phyloP scores from a whole-genome alignment of 2,797 vertebrate genomes.

The Scomberomorus guttatus region DNA sequence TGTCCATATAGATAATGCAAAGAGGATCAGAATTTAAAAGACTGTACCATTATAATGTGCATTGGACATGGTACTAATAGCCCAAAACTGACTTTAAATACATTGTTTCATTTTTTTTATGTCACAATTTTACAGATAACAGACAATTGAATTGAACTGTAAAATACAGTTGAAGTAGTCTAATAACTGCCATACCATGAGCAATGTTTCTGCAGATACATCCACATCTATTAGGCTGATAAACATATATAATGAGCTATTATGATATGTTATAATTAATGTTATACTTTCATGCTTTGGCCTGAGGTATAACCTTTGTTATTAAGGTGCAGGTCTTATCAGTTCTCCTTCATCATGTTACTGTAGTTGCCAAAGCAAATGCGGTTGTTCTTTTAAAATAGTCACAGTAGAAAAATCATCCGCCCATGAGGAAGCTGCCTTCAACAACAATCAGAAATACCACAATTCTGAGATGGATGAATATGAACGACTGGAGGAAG shows the following conservation, averaged over 20 bases:
- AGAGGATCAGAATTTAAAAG: not conserved
- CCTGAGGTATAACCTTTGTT: not conserved
- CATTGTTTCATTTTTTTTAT: not conserved
- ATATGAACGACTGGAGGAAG: not conserved
- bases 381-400: not conserved
- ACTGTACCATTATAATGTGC: not conserved
- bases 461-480: not conserved
- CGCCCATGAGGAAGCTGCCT: not conserved
- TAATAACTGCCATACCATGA: not conserved
- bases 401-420: not conserved
- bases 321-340: not conserved
- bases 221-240: not conserved
- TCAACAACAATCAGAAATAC: not conserved
- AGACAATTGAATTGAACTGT: not conserved
- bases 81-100: not conserved
- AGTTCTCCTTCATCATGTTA: too few species aligned
- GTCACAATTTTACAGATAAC: not conserved
- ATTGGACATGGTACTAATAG: too few species aligned
- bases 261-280: not conserved
- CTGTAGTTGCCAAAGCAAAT: constrained; percentile 1
- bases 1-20: not conserved
- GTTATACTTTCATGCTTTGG: not conserved
- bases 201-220: not conserved
- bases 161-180: not conserved
- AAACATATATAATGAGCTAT: not conserved